These are phyloP conservation scores for Trinectes maculatus DNA, from an alignment of 2,113 vertebrate species.

Conservation along the genomic window DNA sequence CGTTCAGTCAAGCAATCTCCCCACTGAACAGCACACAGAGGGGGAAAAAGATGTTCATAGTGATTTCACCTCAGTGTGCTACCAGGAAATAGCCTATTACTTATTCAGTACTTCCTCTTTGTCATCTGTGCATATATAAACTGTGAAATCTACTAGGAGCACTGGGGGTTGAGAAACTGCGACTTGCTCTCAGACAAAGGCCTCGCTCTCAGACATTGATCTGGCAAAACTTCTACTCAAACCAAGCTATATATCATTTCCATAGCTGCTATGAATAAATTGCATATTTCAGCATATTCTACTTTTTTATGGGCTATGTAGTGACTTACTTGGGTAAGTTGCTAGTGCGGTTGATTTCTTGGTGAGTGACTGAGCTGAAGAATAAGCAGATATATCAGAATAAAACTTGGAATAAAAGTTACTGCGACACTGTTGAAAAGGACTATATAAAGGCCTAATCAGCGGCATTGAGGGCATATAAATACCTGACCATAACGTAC, in stretches of 20 bases:
- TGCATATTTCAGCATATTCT: conserved; percentile 55
- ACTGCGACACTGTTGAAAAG: background rate
- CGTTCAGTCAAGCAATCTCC: conserved; percentile 62
- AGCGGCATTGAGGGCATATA: background rate
- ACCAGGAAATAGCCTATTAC: conserved; percentile 80
- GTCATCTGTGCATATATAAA: conserved; percentile 82
- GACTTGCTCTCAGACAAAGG: conserved; percentile 68
- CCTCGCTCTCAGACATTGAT: conserved; percentile 73
- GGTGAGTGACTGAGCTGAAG: background rate
- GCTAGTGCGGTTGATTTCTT: conserved; percentile 24
- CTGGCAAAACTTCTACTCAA: conserved; percentile 76
- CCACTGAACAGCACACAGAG: conserved; percentile 66
- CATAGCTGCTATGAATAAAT: conserved; percentile 66
- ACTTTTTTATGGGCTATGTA: conserved; percentile 44
- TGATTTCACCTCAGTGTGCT: conserved; percentile 80
- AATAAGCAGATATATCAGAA: conserved; percentile 24
- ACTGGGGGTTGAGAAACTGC: conserved; percentile 65
- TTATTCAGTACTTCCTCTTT: conserved; percentile 80
- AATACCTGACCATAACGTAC: background rate
- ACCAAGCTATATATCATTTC: conserved; percentile 58
- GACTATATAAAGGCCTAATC: background rate
- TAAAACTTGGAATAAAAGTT: conserved; percentile 6
- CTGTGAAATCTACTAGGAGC: conserved; percentile 69
- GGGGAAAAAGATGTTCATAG: conserved; percentile 68
- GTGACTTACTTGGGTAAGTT: conserved; percentile 40